Evolutionary conservation across 2,113 vertebrate genomes (phyloP), one percentile per base, ranked within the genome.

Genomic region (Micromys minutus): DNA sequence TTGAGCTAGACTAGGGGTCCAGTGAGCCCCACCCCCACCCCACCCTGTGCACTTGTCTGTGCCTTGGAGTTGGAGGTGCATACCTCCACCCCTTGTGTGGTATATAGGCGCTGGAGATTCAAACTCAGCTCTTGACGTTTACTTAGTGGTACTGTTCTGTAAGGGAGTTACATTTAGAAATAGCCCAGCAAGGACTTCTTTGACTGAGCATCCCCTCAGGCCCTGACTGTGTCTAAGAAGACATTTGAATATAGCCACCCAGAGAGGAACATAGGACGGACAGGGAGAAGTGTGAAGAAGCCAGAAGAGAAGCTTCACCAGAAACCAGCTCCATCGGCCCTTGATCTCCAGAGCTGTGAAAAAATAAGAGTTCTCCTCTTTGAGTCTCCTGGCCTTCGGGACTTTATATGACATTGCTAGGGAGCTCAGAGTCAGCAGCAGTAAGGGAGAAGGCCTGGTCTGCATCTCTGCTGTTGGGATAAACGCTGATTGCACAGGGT

Each of bases 311-410:
- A 16, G 42, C 55, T 36, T 15, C 42, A 2, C 3, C 1, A 24
- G 81, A 31, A 39, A 26, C 61, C 47, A 79, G 57, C 11, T 19
- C 61, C 6, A 22, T 34, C 0, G 0, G 31, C 85, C 1, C 61
- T 34, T 36, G 26, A 4, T 34, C 61, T 90, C 39, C 80, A 69
- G 36, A 21, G 34, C 52, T 1, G 9, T 2, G 36, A 39, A 10
- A 17, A 57, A 57, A n/a, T 3, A 15, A 74, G 0, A 17, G 6
- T 10, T 36, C 12, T 52, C 71, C 55, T 17, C 15, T 75, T 57
- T 26, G 16, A 24, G 10, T 1, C 19, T 4, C 52, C 15, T 1
- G 1, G 36, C 12, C 61, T 21, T 1, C 22, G 19, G 17, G 2
- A 6, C 11, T 29, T 36, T 5, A 31, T 9, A 17, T 12, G 21